phyloP scores from a whole-genome alignment of 2,888 invertebrate genomes.

The Aradus depressus region DNA sequence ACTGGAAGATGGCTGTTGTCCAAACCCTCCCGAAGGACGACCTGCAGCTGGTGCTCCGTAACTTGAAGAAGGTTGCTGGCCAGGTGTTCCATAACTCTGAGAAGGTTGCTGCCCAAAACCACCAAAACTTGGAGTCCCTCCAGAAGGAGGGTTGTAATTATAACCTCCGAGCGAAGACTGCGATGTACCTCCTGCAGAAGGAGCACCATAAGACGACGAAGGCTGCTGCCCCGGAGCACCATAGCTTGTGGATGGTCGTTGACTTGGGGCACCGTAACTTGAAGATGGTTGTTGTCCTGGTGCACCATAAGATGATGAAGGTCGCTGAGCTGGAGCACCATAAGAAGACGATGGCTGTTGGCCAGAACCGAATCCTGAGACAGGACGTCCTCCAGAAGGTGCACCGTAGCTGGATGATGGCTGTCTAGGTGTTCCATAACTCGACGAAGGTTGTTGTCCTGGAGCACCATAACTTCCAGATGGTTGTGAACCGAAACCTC shows the following conservation, averaged over 20 bases:
- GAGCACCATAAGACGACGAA: conserved; percentile 7
- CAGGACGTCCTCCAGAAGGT: conserved; percentile 27
- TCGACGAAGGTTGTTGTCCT: conserved; percentile 7
- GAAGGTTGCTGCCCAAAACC: conserved; percentile 16
- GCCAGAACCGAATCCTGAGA: conserved; percentile 14
- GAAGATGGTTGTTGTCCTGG: conserved; percentile 18
- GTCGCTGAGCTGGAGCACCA: conserved; percentile 30
- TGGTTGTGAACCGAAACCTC: conserved; percentile 3
- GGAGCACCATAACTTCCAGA: conserved; percentile 18
- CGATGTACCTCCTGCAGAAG: conserved; percentile 2
- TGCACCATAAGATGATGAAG: conserved; percentile 25
- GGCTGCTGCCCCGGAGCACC: conserved; percentile 20
- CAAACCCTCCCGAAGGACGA: conserved; percentile 22
- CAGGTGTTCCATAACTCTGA: conserved; percentile 3
- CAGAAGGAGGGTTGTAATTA: background rate
- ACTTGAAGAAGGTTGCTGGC: conserved; percentile 24
- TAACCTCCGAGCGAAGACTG: conserved; percentile 2
- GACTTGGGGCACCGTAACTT: conserved; percentile 7
- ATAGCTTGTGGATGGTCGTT: conserved; percentile 25
- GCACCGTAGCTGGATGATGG: conserved; percentile 33
- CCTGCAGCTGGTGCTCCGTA: conserved; percentile 26
- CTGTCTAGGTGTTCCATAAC: conserved; percentile 5
- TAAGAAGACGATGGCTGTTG: conserved; percentile 29
- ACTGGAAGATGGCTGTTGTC: conserved; percentile 24
- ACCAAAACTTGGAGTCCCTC: conserved; percentile 18